Base-by-base conservation (phyloP, 2,113 vertebrate species). In the Muntiacus muntjak region DNA sequence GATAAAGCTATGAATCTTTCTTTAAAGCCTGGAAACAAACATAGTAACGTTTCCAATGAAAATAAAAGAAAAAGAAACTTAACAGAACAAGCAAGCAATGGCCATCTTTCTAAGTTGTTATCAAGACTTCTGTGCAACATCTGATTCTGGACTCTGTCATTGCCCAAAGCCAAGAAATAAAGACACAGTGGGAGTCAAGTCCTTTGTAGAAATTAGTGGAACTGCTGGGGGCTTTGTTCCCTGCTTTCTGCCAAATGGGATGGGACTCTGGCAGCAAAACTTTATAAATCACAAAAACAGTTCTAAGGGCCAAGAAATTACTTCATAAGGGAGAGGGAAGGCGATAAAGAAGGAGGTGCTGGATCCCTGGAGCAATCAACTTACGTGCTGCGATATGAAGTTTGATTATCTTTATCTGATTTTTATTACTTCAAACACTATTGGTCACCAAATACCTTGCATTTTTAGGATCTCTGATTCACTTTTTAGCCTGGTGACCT, bases 271-370 rank as follows among this genome's bases (percentile, higher is more conserved):
- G 98, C 97, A 97, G 91, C 45, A 87, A 84, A 23, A 52, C 78
- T 94, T 97, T 89, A 93, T 96, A 97, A 97, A 97, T 97, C 17
- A 45, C 82, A 83, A 97, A 98, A 98, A 98, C 95, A 98, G 86
- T 91, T 89, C 57, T 89, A 76, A 94, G 57, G 57, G 97, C 98
- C 98, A 98, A 98, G 71, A 94, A 98, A 97, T 98, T 96, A 98
- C 96, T 98, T 98, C 98, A 98, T 98, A 76, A 60, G 87, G 95
- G 95, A 97, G 86, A 95, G 57, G 79, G 93, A 91, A 88, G 86
- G 92, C 85, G 43, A 90, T 74, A 92, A 50, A 94, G 36, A 92
- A 95, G 89, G 96, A 97, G 86, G 79, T 7, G 0, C 71, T 91
- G 45, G 83, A 60, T 97, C 97, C 91, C 96, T 28, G 28, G 91